Percentiles rank a stretch among this genome's conserved stretches.
Conservation (phyloP, 1,140 invertebrate genomes). For the Drosophila tani region DNA sequence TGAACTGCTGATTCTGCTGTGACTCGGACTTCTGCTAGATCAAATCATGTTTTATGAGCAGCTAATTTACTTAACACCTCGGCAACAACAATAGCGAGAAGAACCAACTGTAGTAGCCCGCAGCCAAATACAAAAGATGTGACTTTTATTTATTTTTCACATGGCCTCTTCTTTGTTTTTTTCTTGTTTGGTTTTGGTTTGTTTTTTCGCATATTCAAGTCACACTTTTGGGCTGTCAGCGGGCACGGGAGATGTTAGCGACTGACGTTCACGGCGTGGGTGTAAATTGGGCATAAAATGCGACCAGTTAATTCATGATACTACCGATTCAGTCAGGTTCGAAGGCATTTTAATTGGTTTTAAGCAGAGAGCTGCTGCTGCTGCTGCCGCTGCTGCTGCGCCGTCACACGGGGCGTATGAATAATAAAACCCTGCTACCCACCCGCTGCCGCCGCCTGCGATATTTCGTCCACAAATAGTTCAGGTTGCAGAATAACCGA, state of each 20-base stretch:
- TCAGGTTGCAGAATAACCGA: slow-evolving; percentile 43
- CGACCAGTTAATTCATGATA: slow-evolving; percentile 81
- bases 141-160: slow-evolving; percentile 79
- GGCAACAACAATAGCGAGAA: slow-evolving; percentile 49
- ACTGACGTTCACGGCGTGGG: slow-evolving; percentile 63
- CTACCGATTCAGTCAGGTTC: slow-evolving; percentile 77
- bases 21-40: slow-evolving; percentile 58
- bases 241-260: slow-evolving; percentile 4
- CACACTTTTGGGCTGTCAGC: slow-evolving; percentile 31
- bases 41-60: slow-evolving; percentile 83
- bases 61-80: slow-evolving; percentile 83
- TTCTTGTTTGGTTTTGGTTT: slow-evolving; percentile 24
- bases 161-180: slow-evolving; percentile 66
- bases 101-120: slow-evolving; percentile 61
- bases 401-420: slow-evolving; percentile 62
- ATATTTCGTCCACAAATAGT: slow-evolving; percentile 8
- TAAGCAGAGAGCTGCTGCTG: slow-evolving; percentile 53
- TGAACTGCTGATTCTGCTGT: slow-evolving; percentile 51
- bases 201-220: slow-evolving; percentile 41
- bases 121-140: slow-evolving; percentile 55
- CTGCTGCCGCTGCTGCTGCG: neutral
- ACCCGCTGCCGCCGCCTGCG: neutral
- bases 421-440: slow-evolving; percentile 39
- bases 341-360: slow-evolving; percentile 80
- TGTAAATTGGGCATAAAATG: slow-evolving; percentile 76